phyloP scores from a whole-genome alignment of 2,797 vertebrate species.

The Dromococcyx pavoninus region DNA sequence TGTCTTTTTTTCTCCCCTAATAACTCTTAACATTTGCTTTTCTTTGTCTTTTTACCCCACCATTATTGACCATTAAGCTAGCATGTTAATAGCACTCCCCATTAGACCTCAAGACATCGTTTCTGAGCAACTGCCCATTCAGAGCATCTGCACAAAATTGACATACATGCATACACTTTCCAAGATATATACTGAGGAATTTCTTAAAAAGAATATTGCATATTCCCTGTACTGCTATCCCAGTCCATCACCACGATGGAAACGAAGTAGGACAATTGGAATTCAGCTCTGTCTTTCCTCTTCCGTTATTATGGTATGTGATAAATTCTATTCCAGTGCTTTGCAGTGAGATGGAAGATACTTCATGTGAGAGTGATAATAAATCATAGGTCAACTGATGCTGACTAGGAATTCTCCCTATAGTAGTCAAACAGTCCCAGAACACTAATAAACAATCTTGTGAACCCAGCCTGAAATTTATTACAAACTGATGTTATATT shows the following conservation, averaged over 20 bases:
- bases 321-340: neutral
- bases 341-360: neutral
- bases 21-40: neutral
- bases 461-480: neutral
- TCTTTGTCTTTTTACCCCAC: neutral
- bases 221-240: neutral
- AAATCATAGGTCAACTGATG: neutral
- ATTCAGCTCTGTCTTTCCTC: neutral
- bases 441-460: neutral
- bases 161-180: neutral
- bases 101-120: neutral
- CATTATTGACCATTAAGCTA: neutral
- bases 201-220: neutral
- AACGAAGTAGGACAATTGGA: neutral
- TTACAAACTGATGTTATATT: neutral
- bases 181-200: neutral
- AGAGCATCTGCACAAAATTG: neutral
- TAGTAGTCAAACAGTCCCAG: neutral
- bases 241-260: neutral
- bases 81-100: neutral
- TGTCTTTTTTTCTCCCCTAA: accelerated
- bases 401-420: neutral
- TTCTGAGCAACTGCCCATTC: neutral
- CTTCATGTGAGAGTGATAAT: neutral
- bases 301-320: neutral